Base-by-base conservation (phyloP, 2,113 vertebrate genomes). In the Cyprinodon brontotheroides region DNA sequence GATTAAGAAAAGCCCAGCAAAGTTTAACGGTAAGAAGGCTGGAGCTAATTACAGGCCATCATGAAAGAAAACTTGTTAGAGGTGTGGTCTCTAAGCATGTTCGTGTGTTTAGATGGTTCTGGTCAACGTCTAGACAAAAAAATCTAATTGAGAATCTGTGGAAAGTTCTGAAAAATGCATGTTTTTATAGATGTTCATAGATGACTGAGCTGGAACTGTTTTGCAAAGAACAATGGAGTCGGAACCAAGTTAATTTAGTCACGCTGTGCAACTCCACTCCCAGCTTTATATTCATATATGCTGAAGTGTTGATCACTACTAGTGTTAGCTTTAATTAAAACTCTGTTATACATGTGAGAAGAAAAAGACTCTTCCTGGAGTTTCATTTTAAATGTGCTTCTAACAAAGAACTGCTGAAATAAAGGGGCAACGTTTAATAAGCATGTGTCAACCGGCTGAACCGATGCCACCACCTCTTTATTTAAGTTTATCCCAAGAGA, bases 401-500 rank as follows among this genome's bases (percentile, higher is more conserved):
- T 41, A 57, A 41, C 53, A 43, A 65, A 82, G 64, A 82, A 75
- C 68, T 60, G 68, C 70, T 78, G 73, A 78, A 39, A 36, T 76
- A 53, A 81, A 81, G 76, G 65, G 72, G 77, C 75, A 61, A 80
- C 20, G 87, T 89, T 83, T 39, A 87, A 86, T 84, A 81, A 86
- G 73, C 14, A 57, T 11, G n/a, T 74, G 77, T 89, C 91, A 84
- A 88, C 74, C 65, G 61, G 87, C 78, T 64, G 77, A 86, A 60
- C 84, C 75, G 73, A 74, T 45, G 2, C 65, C 81, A 48, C 57
- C 39, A 84, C 79, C 65, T 78, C 74, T 91, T 92, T 91, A 89
- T 93, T 90, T 86, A 75, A 81, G 73, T 89, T 88, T 68, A 89
- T 91, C 89, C 88, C 81, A 53, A 53, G 85, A 77, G 79, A 85